Base-by-base conservation (phyloP, 2,888 invertebrate species). In the Notocelia uddmanniana region DNA sequence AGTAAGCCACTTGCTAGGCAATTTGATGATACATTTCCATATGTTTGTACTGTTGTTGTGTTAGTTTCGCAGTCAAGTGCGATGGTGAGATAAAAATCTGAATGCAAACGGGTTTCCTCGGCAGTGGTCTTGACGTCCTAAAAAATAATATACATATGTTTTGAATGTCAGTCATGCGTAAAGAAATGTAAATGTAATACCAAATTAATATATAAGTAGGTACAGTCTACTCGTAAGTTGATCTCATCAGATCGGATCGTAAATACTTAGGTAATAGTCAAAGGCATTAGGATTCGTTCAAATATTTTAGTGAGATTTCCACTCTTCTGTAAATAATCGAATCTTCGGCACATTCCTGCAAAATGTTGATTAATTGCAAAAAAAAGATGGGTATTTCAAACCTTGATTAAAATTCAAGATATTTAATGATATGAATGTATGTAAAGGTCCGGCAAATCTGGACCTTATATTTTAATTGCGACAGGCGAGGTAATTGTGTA, bases 81-180 rank as follows among this genome's bases (percentile, higher is more conserved):
- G 3, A 93, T 81, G 13, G 83, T 84, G 0, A 91, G 68, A 0
- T 89, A 81, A 68, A 85, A 88, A 11, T 79, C 72, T 2, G 92
- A 88, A 9, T 73, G 76, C 5, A 77, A 76, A 9, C 90, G 85
- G 0, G 93, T 93, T 26, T 81, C 76, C 21, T 88, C 88, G 0
- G 89, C 89, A 9, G 90, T 85, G 60, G 78, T 69, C 57, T 75
- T 76, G 0, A 81, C 78, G 18, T 86, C 83, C 93, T 94, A 86
- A 57, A 89, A 89, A 8, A 45, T 58, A 64, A 63, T 45, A 45
- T 13, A 50, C 6, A 3, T 37, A 21, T 37, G n/a, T 31, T 15
- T 26, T 55, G 1, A 10, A 26, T 13, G 9, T 58, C 3, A 6
- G 3, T 18, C 10, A 15, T 34, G 31, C 18, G 37, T n/a, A 15